Base-by-base conservation (phyloP, 2,888 invertebrate species). In the Ischnus inquisitorius region DNA sequence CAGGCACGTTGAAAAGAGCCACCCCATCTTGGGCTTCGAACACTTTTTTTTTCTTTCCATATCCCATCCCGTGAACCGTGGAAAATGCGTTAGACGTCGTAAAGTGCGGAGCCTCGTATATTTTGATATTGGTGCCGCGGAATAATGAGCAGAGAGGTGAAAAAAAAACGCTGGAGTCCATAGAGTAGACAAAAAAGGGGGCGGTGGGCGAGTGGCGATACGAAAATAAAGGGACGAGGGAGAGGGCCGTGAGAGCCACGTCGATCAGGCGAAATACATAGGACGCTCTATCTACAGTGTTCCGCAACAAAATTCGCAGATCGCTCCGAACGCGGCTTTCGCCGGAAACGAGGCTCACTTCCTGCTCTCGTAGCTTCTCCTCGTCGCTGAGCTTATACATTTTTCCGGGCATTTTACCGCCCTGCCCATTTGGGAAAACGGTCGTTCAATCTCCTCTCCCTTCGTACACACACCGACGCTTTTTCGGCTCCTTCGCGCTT, bases 341-440 rank as follows among this genome's bases (percentile, higher is more conserved):
- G 22, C 65, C 19, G 65, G 39, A 74, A 74, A 79, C 72, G 72
- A 60, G 43, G 22, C 43, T 60, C 67, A 34, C 67, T 74, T 79
- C 67, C 57, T 57, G 68, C 39, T 25, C 39, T 60, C 57, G 19
- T 57, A 16, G 19, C 28, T 19, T 25, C 39, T 43, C 39, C 6
- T 41, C 34, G 14, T 48, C 62, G 34, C 14, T 16, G 10, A 54
- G 41, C 28, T 54, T 65, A 48, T 12, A 65, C 19, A 79, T 71
- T 71, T 62, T 79, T 72, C 71, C 71, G 16, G 34, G 51, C 4
- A 19, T 65, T 43, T 54, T 71, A 54, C 54, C 28, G 4, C 10
- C 28, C 54, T 71, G 57, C 71, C 71, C 14, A 57, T 77, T 68
- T 68, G 34, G 19, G 16, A 65, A 67, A 57, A 54, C 12, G 12